These are phyloP conservation scores for Embiotoca jacksoni DNA, from an alignment of 2,113 vertebrate genomes.

Conservation along the genomic window DNA sequence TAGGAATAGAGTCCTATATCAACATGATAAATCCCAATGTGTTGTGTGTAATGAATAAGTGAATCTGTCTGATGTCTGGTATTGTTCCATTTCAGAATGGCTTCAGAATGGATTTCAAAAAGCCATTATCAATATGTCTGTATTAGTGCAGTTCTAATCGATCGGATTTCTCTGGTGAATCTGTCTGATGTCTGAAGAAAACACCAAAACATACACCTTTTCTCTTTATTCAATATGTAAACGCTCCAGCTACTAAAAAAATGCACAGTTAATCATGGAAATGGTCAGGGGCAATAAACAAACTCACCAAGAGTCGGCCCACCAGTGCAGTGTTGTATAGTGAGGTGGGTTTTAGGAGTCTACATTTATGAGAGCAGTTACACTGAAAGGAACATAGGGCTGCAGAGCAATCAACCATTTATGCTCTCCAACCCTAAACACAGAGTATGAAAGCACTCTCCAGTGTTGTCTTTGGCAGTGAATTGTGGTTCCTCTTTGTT, in stretches of 20 bases:
- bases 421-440: neutral
- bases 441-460: neutral
- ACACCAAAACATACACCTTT: no score
- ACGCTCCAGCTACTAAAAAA: neutral
- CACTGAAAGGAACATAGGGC: neutral
- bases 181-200: no score
- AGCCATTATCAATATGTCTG: neutral
- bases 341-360: neutral
- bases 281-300: neutral
- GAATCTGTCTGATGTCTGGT: neutral
- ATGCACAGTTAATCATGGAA: conserved; percentile 10
- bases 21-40: neutral
- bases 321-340: neutral
- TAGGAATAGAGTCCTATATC: neutral
- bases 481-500: neutral
- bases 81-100: no score
- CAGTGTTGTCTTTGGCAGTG: neutral
- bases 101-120: neutral
- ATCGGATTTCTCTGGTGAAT: neutral
- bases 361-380: neutral
- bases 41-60: neutral
- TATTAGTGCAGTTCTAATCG: neutral
- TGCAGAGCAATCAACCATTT: neutral
- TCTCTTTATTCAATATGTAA: neutral
- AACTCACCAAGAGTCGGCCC: neutral